Evolutionary conservation across 2,888 invertebrate species (phyloP).

Genomic region (Pyrrhosoma nymphula): DNA sequence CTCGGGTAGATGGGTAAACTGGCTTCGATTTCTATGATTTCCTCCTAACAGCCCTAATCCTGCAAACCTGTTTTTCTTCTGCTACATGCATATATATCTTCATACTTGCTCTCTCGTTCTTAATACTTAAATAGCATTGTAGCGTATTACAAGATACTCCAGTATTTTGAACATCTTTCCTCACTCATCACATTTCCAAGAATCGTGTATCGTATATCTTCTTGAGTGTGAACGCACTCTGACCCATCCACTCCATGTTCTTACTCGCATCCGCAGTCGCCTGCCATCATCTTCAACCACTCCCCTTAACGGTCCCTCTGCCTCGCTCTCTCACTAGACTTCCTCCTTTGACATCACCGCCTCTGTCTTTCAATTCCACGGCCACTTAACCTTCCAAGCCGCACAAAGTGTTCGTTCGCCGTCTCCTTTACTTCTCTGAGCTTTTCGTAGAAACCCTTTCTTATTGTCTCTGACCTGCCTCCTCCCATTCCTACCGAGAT

Average conservation of each 20-base stretch:
- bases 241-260: not conserved
- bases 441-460: not conserved
- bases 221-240: too few species aligned
- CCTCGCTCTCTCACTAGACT: not conserved
- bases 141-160: too few species aligned
- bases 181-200: too few species aligned
- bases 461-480: not conserved
- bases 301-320: not conserved
- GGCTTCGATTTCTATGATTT: too few species aligned
- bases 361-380: conserved; percentile 47
- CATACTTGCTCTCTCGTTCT: too few species aligned
- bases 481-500: not conserved
- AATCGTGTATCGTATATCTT: too few species aligned
- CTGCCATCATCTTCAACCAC: not conserved
- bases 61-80: too few species aligned
- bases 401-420: not conserved
- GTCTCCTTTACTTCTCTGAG: not conserved
- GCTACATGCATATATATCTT: too few species aligned
- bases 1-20: too few species aligned
- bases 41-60: too few species aligned
- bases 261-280: not conserved
- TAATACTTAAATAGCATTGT: too few species aligned
- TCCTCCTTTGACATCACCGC: conserved; percentile 8
- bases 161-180: too few species aligned
- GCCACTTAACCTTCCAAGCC: conserved; percentile 5